phyloP scores from a whole-genome alignment of 2,888 invertebrate species.

The Megalurothrips usitatus region DNA sequence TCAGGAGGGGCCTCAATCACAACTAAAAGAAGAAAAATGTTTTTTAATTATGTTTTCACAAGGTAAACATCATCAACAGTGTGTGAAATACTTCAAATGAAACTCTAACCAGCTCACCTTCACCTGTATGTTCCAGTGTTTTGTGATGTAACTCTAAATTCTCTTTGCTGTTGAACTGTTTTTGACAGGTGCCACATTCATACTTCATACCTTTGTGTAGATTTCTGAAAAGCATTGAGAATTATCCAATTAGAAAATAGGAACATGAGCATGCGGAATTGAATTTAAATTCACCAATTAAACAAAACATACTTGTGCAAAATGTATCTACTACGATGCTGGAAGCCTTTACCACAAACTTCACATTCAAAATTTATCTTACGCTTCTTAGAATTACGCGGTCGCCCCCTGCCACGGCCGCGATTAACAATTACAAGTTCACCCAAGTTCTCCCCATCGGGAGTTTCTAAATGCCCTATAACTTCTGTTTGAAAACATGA shows the following conservation, averaged over 20 bases:
- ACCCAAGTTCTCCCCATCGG: slow-evolving; percentile 56
- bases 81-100: neutral
- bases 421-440: slow-evolving; percentile 59
- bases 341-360: slow-evolving; percentile 52
- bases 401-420: slow-evolving; percentile 33
- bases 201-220: slow-evolving; percentile 59
- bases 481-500: slow-evolving; percentile 47
- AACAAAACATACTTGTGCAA: slow-evolving; percentile 45
- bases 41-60: too few relatives aligned
- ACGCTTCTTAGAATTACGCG: slow-evolving; percentile 42
- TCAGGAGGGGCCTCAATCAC: slow-evolving; percentile 22
- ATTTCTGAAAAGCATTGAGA: slow-evolving; percentile 41
- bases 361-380: slow-evolving; percentile 50
- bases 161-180: slow-evolving; percentile 50
- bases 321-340: slow-evolving; percentile 50
- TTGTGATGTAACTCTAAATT: slow-evolving; percentile 56
- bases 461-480: slow-evolving; percentile 63
- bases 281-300: neutral
- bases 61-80: neutral
- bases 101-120: slow-evolving; percentile 41
- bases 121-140: slow-evolving; percentile 52
- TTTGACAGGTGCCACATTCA: slow-evolving; percentile 53
- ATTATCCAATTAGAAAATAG: neutral
- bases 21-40: neutral
- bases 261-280: neutral